Conservation (phyloP, 2,797 vertebrate genomes). For the Intellagama lesueurii region DNA sequence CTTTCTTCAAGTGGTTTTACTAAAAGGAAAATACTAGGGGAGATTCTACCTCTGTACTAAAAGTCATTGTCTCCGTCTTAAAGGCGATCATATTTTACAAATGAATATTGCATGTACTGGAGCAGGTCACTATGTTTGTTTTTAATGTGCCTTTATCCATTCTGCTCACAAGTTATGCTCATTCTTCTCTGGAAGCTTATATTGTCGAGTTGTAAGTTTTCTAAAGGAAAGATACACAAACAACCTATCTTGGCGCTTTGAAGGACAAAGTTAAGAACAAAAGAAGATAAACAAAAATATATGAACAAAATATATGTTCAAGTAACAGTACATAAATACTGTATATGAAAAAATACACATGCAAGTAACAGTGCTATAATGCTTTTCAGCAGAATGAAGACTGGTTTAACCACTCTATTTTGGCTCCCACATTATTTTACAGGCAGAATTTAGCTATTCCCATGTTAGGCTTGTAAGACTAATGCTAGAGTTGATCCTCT, state of each 20-base stretch:
- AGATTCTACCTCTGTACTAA: background rate
- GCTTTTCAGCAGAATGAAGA: conserved; percentile 38
- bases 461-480: conserved; percentile 5
- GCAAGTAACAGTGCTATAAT: conserved; percentile 37
- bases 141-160: conserved; percentile 32
- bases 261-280: conserved; percentile 64
- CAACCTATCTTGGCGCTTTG: conserved; percentile 28
- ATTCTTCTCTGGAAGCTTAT: conserved; percentile 50
- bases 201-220: conserved; percentile 44
- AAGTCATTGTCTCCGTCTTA: conserved; percentile 6
- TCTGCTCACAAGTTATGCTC: conserved; percentile 30
- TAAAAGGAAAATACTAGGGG: background rate
- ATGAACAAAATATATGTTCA: conserved; percentile 17
- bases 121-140: background rate
- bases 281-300: conserved; percentile 26
- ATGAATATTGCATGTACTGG: background rate
- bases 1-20: conserved; percentile 2
- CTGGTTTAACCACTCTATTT: conserved; percentile 47
- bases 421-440: conserved; percentile 20
- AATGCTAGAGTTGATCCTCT: background rate
- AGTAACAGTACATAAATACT: too few species aligned
- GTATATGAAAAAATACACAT: background rate
- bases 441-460: conserved; percentile 32
- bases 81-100: background rate
- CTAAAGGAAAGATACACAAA: conserved; percentile 44